These are phyloP conservation scores for Pristionchus entomophagus DNA, from an alignment of 2,888 invertebrate species.

Conservation along the genomic window DNA sequence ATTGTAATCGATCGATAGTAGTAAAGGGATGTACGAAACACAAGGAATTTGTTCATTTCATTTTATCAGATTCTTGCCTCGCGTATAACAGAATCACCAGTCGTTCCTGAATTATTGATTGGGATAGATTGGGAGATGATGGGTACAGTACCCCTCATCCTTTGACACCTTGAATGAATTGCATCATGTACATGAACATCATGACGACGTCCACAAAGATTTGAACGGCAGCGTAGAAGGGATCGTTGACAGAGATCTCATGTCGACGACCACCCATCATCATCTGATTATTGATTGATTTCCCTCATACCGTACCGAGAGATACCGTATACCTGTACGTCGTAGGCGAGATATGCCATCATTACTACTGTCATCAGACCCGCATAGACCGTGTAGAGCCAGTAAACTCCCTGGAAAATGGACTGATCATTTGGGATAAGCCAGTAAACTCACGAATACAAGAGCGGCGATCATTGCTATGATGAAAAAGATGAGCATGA, in stretches of 20 bases:
- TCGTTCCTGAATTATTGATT: neutral
- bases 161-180: neutral
- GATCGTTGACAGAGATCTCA: neutral
- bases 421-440: neutral
- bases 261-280: neutral
- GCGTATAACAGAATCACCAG: neutral
- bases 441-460: neutral
- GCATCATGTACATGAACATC: constrained; percentile 12
- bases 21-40: neutral
- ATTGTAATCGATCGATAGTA: constrained; percentile 21
- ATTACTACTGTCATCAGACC: neutral
- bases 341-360: constrained; percentile 35
- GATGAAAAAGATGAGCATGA: neutral
- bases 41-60: constrained; percentile 24
- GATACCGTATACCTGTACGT: constrained; percentile 30
- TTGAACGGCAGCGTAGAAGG: constrained; percentile 5
- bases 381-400: constrained; percentile 5
- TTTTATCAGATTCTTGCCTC: constrained; percentile 5
- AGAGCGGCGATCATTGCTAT: neutral
- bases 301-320: neutral
- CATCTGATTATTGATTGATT: neutral
- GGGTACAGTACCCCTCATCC: neutral
- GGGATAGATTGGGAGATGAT: neutral
- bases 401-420: neutral
- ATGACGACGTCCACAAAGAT: neutral